Base-by-base conservation (phyloP, 2,797 vertebrate species). In the Leptodactylus fallax region DNA sequence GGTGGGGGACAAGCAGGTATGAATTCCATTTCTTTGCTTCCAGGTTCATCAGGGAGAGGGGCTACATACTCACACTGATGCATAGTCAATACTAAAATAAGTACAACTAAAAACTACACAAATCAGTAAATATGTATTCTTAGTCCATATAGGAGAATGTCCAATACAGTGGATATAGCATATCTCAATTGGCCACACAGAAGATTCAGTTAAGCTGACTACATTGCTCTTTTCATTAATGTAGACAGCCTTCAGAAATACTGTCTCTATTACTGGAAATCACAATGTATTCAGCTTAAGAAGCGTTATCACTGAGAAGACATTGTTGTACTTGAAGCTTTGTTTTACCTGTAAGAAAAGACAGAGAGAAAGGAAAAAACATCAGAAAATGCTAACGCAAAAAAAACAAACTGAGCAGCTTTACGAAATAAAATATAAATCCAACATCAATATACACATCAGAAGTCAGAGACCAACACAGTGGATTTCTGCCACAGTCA, bases 161-260 rank as follows among this genome's bases (percentile, higher is more conserved):
- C 96, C 95, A 95, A 94, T 92, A 94, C 92, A 91, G 92, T 92
- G 92, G 92, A 90, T 92, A 92, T 92, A 92, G 90, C 93, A 80
- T 90, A 91, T 86, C 90, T 92, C 93, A 93, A 92, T 92, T 94
- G 90, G 91, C 96, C 96, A 96, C 95, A 96, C 95, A 95, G 96
- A 95, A 96, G 97, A 97, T 97, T 96, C 96, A 97, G 97, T 97
- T 97, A 99, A 99, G 98, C 98, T 99, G 97, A 98, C 97, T 98
- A 99, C 98, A 99, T 99, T 99, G 98, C 96, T 99, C 98, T 99
- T 99, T 99, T 99, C 98, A 99, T 99, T 99, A 99, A 99, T 99
- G 98, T 97, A 99, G 98, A 99, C 98, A 99, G 98, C 97, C 97
- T 97, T 98, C 96, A 99, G 95, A 99, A 98, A 97, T 96, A 99